Evolutionary conservation across 2,113 vertebrate genomes (phyloP).

Genomic region (Aphelocoma coerulescens): DNA sequence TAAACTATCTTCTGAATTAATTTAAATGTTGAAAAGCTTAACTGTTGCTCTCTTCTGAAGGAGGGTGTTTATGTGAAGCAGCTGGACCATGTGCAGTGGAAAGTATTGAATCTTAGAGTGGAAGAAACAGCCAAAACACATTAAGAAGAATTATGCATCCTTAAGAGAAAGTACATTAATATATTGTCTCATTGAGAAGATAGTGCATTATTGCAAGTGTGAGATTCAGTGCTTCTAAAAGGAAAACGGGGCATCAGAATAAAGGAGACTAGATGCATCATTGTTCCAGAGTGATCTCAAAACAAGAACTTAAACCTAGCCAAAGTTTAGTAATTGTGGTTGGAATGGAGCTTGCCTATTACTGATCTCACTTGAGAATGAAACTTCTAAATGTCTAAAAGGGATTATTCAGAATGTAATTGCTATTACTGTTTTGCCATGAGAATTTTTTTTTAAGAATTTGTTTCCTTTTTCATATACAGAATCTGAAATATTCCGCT

Average conservation of each 20-base stretch:
- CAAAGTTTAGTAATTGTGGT: background rate
- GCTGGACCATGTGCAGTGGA: background rate
- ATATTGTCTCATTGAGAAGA: background rate
- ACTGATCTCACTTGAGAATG: background rate
- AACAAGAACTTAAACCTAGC: background rate
- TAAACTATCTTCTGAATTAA: background rate
- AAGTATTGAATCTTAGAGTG: background rate
- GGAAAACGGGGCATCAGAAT: background rate
- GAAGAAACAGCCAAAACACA: background rate
- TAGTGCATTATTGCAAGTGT: background rate
- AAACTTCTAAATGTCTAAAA: background rate
- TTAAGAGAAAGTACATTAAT: background rate
- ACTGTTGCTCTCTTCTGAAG: background rate
- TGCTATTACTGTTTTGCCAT: background rate
- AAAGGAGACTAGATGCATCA: background rate
- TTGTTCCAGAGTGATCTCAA: background rate
- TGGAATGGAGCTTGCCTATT: background rate
- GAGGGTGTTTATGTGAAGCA: background rate
- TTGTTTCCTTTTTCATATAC: background rate
- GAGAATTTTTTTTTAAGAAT: background rate
- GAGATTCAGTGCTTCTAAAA: background rate
- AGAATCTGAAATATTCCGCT: background rate
- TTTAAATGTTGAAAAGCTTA: background rate
- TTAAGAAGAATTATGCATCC: background rate
- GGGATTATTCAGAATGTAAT: background rate